Evolutionary conservation across 2,113 vertebrate species (phyloP).

Genomic region (Austrofundulus limnaeus): DNA sequence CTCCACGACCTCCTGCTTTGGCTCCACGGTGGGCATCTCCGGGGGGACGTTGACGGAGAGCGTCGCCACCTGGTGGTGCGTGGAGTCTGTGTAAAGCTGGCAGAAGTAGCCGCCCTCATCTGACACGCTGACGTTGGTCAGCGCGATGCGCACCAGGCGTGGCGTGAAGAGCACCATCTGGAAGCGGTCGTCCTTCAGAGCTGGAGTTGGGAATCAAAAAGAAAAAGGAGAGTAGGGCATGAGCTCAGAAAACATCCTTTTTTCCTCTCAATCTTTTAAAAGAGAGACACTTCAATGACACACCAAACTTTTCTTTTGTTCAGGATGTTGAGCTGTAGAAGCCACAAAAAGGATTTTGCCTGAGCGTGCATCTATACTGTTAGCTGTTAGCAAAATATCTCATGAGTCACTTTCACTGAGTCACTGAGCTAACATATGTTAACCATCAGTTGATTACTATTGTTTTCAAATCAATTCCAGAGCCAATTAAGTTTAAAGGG

Average conservation of each 20-base stretch:
- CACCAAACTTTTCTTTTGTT: no score
- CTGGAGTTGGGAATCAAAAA: constrained; percentile 61
- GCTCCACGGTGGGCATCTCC: constrained; percentile 85
- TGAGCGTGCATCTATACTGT: no score
- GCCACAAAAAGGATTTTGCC: no score
- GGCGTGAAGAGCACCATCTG: constrained; percentile 89
- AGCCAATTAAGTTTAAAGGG: no score
- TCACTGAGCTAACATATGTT: no score
- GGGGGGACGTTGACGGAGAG: constrained; percentile 87
- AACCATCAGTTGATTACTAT: no score
- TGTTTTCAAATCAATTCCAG: no score
- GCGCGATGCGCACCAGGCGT: constrained; percentile 82
- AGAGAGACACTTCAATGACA: no score
- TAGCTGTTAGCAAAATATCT: no score
- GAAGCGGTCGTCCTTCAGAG: constrained; percentile 91
- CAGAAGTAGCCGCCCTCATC: constrained; percentile 94
- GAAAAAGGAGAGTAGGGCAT: background rate
- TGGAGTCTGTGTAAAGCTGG: constrained; percentile 90
- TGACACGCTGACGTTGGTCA: constrained; percentile 86
- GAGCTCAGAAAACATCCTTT: background rate
- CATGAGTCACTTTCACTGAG: no score
- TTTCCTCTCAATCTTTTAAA: no score
- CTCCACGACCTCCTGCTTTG: constrained; percentile 86
- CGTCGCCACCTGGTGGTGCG: constrained; percentile 91
- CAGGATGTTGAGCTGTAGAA: no score